phyloP scores from a whole-genome alignment of 2,888 invertebrate genomes.

The Torymus auratus region DNA sequence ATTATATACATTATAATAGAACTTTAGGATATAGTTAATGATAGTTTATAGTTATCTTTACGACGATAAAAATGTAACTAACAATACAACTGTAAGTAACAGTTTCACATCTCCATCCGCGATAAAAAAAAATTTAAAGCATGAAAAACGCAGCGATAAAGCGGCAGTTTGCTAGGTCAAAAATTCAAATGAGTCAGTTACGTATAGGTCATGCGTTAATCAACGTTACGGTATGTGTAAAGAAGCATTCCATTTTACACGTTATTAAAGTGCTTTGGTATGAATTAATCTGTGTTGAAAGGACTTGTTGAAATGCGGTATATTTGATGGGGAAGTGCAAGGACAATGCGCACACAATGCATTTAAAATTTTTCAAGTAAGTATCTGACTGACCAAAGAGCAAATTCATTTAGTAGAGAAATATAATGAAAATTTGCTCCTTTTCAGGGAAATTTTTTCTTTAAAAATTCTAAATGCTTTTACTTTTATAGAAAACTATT shows the following conservation, averaged over 20 bases:
- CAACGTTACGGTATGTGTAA: conserved; percentile 17
- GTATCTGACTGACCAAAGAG: background rate
- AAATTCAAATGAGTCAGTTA: conserved; percentile 19
- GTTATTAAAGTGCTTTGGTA: conserved; percentile 38
- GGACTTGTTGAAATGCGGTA: conserved; percentile 4
- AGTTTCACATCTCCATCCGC: background rate
- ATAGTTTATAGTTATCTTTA: too few relatives aligned
- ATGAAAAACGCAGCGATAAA: conserved; percentile 25
- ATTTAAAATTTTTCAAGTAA: conserved; percentile 29
- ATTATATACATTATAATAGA: too few relatives aligned
- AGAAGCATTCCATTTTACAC: conserved; percentile 37
- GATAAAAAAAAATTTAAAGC: conserved; percentile 18
- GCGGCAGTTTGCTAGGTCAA: conserved; percentile 10
- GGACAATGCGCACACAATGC: conserved; percentile 23
- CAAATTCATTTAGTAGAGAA: background rate
- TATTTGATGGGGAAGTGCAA: background rate
- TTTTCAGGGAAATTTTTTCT: background rate
- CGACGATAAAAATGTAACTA: too few relatives aligned
- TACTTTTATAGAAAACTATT: conserved; percentile 36
- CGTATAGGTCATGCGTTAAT: conserved; percentile 17
- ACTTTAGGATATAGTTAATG: too few relatives aligned
- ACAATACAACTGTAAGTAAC: background rate
- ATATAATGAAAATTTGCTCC: background rate
- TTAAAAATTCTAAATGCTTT: conserved; percentile 13
- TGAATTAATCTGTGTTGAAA: conserved; percentile 36